Conservation (phyloP, 2,797 vertebrate species). For the Hylomyscus alleni region DNA sequence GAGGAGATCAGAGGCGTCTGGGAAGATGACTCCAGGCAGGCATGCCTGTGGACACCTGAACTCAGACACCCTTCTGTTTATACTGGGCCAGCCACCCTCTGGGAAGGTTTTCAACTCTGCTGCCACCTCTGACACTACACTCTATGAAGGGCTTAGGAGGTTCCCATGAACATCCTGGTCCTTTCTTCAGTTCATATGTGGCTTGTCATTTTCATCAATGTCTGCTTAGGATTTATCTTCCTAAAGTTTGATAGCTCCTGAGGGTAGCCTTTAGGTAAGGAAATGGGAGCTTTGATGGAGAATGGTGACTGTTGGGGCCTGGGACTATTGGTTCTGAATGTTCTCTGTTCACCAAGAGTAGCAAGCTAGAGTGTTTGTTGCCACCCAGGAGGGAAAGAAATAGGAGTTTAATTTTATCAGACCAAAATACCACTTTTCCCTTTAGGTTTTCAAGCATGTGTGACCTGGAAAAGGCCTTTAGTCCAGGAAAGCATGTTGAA, state of each 20-base stretch:
- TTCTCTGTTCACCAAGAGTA: not conserved
- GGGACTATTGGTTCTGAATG: not conserved
- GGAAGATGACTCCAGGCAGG: not conserved
- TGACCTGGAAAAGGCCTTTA: slow-evolving; percentile 79
- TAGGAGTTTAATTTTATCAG: slow-evolving; percentile 13
- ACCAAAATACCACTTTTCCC: slow-evolving; percentile 75
- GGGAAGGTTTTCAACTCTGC: not conserved
- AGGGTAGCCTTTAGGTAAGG: not conserved
- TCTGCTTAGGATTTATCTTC: not conserved
- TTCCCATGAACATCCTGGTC: not conserved
- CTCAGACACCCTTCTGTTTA: not conserved
- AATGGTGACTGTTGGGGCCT: not conserved
- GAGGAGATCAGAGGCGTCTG: not conserved
- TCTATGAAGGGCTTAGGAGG: not conserved
- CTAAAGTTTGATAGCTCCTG: not conserved
- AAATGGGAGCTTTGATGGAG: slow-evolving; percentile 51
- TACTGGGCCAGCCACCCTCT: not conserved
- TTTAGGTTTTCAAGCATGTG: slow-evolving; percentile 70
- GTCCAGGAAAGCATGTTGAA: slow-evolving; percentile 81
- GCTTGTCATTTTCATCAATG: not conserved
- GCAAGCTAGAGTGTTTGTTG: not conserved
- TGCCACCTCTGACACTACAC: not conserved
- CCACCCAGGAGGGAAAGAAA: not conserved
- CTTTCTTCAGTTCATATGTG: not conserved
- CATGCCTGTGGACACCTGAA: not conserved